These are phyloP conservation scores for Paralichthys olivaceus DNA, from an alignment of 2,113 vertebrate species.

Conservation along the genomic window DNA sequence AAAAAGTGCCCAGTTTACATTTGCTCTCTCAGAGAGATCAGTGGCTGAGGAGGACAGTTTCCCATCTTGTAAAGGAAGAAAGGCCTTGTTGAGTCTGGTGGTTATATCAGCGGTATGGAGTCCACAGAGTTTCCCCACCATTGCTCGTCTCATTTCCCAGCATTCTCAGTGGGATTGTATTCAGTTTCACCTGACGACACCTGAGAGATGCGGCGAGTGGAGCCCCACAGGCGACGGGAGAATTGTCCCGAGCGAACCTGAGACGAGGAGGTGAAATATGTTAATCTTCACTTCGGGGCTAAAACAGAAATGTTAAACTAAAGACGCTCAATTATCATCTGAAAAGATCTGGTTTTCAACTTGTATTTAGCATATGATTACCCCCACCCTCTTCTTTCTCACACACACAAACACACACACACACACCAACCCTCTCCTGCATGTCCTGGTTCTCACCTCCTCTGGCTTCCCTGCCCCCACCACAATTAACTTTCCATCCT, in stretches of 20 bases:
- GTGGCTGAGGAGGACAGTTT: conserved; percentile 46
- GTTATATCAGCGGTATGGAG: conserved; percentile 1
- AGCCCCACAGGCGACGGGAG: conserved; percentile 89
- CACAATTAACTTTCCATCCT: conserved; percentile 96
- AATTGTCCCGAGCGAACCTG: conserved; percentile 92
- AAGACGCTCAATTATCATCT: conserved; percentile 55
- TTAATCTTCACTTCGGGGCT: conserved; percentile 48
- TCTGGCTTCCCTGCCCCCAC: conserved; percentile 94
- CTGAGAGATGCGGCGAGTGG: conserved; percentile 91
- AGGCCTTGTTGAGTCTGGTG: conserved; percentile 27
- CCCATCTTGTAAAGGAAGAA: conserved; percentile 36
- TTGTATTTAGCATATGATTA: conserved; percentile 51
- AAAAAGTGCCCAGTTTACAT: conserved; percentile 77
- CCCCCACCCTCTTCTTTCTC: neutral
- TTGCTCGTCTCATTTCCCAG: conserved; percentile 68
- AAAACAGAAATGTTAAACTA: conserved; percentile 18
- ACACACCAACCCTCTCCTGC: neutral
- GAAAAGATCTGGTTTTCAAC: conserved; percentile 41
- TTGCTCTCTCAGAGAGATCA: conserved; percentile 70
- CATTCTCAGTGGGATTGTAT: conserved; percentile 85
- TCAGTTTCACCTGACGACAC: conserved; percentile 94
- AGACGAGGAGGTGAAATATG: conserved; percentile 10
- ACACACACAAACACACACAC: conserved; percentile 30
- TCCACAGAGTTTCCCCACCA: conserved; percentile 10
- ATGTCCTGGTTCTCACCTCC: conserved; percentile 85